Base-by-base conservation (phyloP, 2,797 vertebrate species). In the Lateolabrax maculatus region DNA sequence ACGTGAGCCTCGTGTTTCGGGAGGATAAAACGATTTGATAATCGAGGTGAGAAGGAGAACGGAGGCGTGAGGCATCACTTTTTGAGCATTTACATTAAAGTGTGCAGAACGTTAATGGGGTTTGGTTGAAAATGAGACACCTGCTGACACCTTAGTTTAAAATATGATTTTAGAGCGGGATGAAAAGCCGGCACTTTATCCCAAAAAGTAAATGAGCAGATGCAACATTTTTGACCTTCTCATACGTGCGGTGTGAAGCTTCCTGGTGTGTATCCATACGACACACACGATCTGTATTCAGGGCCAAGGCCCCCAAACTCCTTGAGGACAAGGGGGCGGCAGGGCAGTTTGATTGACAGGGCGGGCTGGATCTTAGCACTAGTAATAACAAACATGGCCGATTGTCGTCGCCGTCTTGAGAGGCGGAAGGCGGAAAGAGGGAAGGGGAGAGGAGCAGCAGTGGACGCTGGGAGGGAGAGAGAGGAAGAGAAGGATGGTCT, bases 351-450 rank as follows among this genome's bases (percentile, higher is more conserved):
- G 89, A 90, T 48, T 65, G 78, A 85, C 78, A 73, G 69, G 48
- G n/a, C 66, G 10, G 64, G 71, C 78, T 49, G 65, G 39, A 68
- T 84, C 84, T 69, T 23, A 77, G 70, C 84, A 52, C 75, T 6
- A 55, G 80, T 60, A 72, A 84, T 63, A 85, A 83, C 84, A 84
- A 87, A 92, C 71, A 77, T 44, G 63, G 57, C 67, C 76, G 85
- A 74, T 75, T 74, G 64, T 80, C 82, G 80, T 77, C 74, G 46
- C 71, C 48, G 64, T 71, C 65, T 60, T 53, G 58, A 75, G 77
- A 75, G 71, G 73, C 71, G 7, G 64, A 60, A 27, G 74, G 68
- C 19, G 19, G 75, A 70, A 55, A 76, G 56, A 43, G 37, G 65
- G 29, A 37, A 31, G 63, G 27, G 36, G 53, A 62, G 62, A n/a